Conservation (phyloP, 92 coral and sea anemone species). For the Bergia sp. region DNA sequence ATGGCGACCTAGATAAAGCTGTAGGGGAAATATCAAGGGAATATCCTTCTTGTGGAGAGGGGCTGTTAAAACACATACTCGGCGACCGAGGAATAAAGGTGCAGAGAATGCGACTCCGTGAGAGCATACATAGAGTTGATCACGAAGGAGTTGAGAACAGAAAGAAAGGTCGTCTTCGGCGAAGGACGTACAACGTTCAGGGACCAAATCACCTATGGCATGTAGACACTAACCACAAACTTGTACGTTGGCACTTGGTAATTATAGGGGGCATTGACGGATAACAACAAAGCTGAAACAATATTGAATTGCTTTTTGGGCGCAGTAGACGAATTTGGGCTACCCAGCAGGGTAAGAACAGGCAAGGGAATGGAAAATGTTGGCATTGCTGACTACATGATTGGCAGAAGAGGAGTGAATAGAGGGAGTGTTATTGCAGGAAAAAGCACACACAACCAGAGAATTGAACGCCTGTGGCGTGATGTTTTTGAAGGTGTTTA, state of each 20-base stretch:
- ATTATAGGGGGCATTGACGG: constrained; percentile 71
- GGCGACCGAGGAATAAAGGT: constrained; percentile 38
- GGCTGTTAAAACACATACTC: constrained; percentile 37
- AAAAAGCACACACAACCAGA: constrained; percentile 73
- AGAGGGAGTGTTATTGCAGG: constrained; percentile 75
- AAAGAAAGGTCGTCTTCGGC: constrained; percentile 42
- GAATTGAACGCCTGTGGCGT: constrained; percentile 70
- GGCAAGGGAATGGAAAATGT: constrained; percentile 79
- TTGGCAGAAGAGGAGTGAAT: constrained; percentile 60
- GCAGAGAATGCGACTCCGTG: constrained; percentile 61
- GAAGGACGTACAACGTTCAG: constrained; percentile 45
- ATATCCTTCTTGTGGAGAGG: constrained; percentile 53
- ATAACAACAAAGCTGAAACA: constrained; percentile 68
- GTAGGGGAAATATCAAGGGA: constrained; percentile 33
- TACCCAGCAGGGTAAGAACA: constrained; percentile 76
- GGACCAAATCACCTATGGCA: constrained; percentile 59
- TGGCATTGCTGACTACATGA: constrained; percentile 72
- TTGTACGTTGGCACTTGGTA: constrained; percentile 59
- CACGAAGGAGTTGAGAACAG: constrained; percentile 34
- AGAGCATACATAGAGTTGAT: constrained; percentile 60
- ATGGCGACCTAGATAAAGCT: constrained; percentile 42
- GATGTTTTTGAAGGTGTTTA: constrained; percentile 75
- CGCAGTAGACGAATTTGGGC: constrained; percentile 67
- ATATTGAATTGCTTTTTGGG: constrained; percentile 49
- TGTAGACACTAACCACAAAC: constrained; percentile 61